Conservation (phyloP, 2,888 invertebrate genomes). For the Habroteleia sp. region DNA sequence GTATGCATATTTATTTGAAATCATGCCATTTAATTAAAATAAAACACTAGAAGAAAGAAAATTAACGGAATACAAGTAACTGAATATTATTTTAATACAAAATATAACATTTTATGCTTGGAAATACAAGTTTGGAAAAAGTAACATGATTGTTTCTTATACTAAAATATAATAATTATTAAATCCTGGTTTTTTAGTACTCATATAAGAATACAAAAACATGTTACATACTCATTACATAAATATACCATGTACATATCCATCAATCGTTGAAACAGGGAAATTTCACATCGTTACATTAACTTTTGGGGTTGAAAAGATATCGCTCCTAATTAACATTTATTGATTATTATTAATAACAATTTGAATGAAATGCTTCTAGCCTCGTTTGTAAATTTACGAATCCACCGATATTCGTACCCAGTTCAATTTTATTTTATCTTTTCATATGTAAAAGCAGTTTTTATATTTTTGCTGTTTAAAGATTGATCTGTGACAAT, state of each 20-base stretch:
- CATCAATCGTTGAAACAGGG: conserved; percentile 14
- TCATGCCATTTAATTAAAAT: no score
- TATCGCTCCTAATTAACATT: conserved; percentile 12
- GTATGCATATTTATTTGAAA: no score
- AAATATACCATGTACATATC: conserved; percentile 24
- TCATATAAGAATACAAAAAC: conserved; percentile 23
- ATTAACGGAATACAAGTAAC: no score
- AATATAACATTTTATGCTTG: no score
- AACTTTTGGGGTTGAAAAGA: conserved; percentile 21
- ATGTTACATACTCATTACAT: conserved; percentile 24
- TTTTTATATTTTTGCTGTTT: no score
- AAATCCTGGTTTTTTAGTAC: conserved; percentile 2
- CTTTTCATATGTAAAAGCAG: no score
- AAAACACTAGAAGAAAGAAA: no score
- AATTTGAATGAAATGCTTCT: conserved; percentile 29
- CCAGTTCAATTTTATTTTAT: no score
- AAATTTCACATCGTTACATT: conserved; percentile 28
- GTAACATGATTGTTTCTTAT: conserved; percentile 10
- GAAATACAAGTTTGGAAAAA: no score
- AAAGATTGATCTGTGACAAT: not conserved
- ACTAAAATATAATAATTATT: conserved; percentile 35
- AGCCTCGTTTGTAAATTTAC: conserved; percentile 28
- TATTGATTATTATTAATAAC: conserved; percentile 18
- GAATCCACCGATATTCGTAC: conserved; percentile 42
- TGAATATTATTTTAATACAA: no score